Base-by-base conservation (phyloP, 2,888 invertebrate genomes). In the Cybosia mesomella region DNA sequence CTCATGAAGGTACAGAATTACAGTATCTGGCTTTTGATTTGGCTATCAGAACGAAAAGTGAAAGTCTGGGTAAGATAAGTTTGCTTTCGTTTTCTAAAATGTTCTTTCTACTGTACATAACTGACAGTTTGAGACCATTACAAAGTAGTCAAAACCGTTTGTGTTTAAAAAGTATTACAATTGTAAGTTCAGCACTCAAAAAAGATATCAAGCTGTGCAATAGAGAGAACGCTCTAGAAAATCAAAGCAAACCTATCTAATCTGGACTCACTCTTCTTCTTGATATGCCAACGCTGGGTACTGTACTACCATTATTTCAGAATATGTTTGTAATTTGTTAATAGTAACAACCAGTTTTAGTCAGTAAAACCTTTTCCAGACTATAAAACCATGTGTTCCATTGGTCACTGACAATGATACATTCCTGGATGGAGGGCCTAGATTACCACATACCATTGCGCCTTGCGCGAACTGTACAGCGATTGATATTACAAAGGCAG, bases 401-500 rank as follows among this genome's bases (percentile, higher is more conserved):
- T 49, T 1, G 49, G 49, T 49, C 9, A 49, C n/a, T n/a, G 15
- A 43, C 43, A 49, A 18, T 8, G 9, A 49, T 49, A 49, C 49
- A 49, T 49, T n/a, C n/a, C 49, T 49, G 49, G 49, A 49, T 49
- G n/a, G n/a, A 49, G n/a, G n/a, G n/a, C 7, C 39, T 28, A 28
- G n/a, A n/a, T n/a, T n/a, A n/a, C n/a, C n/a, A 49, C 9, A 49
- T n/a, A 49, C 58, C 2, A 63, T 22, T 59, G 24, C 32, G 54
- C 34, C 34, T 63, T 13, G 61, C 22, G 49, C 54, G 34, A 54
- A 32, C 62, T 63, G 54, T n/a, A 32, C 34, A 49, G 32, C 32
- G 54, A 15, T 15, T 54, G 18, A 54, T 63, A 54, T 63, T 34
- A 67, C 58, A 64, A 64, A 57, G 64, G 64, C 64, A 64, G 64